Evolutionary conservation across 2,888 invertebrate genomes (phyloP), one percentile per base, ranked within the genome.

Genomic region (Venusia cambrica): DNA sequence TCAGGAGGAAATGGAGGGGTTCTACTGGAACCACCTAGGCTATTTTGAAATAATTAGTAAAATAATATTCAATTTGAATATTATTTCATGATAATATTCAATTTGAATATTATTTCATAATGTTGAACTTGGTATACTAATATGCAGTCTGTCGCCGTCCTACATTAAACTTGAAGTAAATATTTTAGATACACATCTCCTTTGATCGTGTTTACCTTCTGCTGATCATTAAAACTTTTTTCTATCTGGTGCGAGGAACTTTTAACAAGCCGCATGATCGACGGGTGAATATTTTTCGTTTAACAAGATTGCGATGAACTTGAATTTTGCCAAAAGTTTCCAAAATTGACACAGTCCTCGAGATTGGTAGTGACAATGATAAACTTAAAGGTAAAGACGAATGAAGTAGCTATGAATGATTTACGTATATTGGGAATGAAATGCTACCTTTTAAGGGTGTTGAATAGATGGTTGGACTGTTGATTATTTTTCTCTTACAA

Each of bases 211-310:
- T 58, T 59, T 55, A 54, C 56, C 49, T 55, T 51, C 49, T 49
- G 48, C 40, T 41, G 57, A 51, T 62, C 63, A 62, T 68, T 65
- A 68, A 62, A 70, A 72, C 57, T 70, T 72, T 60, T 62, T 63
- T 64, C 60, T 54, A 57, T 61, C 56, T 47, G 33, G 41, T 33
- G 39, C 49, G 41, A 57, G 39, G 40, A 55, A 72, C 55, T 72
- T 69, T 68, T 72, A 70, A 70, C 68, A 72, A 72, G 70, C 67
- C 59, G 42, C 51, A 61, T 61, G 66, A 67, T 68, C 60, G 62
- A 64, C 57, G 45, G 46, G 36, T 28, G 36, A 38, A 44, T 36
- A 50, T 47, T 50, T 49, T 47, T 42, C 44, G 39, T 47, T 39
- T 48, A 50, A 47, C 38, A 38, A 47, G 47, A 43, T 15, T 24